A percentile compares a stretch with the other conserved stretches of the same genome.
These are phyloP conservation scores for Sclerodermus sp. DNA, from an alignment of 2,888 invertebrate species.

Conservation along the genomic window DNA sequence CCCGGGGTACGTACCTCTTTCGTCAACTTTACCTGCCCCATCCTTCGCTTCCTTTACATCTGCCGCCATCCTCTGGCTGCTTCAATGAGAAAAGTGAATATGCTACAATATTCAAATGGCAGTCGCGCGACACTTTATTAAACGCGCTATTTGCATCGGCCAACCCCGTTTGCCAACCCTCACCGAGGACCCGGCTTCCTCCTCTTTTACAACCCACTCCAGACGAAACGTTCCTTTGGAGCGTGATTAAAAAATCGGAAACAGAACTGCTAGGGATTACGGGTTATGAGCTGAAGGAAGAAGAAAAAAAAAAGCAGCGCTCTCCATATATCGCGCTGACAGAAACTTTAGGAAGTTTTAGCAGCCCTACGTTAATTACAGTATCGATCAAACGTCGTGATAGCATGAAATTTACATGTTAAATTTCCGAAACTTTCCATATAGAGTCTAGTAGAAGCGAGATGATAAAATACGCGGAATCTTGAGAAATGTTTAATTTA, in stretches of 20 bases:
- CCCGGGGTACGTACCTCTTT: background rate
- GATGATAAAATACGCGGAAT: no score
- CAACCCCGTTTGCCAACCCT: slow-evolving; percentile 12
- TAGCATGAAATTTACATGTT: no score
- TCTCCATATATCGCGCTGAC: no score
- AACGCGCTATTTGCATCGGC: slow-evolving; percentile 50
- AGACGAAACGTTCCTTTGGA: background rate
- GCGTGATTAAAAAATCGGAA: slow-evolving; percentile 32
- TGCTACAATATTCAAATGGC: slow-evolving; percentile 55
- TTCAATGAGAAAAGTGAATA: slow-evolving; percentile 53
- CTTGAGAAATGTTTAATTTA: no score
- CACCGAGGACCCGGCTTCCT: background rate
- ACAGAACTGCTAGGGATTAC: slow-evolving; percentile 1
- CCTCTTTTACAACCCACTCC: background rate
- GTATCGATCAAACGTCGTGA: no score
- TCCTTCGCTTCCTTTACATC: slow-evolving; percentile 15
- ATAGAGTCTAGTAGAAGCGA: no score
- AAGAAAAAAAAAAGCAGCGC: no score
- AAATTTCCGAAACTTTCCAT: no score
- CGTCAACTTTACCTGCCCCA: slow-evolving; percentile 1
- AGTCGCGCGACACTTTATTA: slow-evolving; percentile 53
- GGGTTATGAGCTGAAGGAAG: no score
- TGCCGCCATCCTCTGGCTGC: slow-evolving; percentile 7
- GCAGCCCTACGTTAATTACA: no score
- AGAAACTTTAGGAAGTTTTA: no score